Conservation (phyloP, 2,797 vertebrate species). For the Sparus aurata region DNA sequence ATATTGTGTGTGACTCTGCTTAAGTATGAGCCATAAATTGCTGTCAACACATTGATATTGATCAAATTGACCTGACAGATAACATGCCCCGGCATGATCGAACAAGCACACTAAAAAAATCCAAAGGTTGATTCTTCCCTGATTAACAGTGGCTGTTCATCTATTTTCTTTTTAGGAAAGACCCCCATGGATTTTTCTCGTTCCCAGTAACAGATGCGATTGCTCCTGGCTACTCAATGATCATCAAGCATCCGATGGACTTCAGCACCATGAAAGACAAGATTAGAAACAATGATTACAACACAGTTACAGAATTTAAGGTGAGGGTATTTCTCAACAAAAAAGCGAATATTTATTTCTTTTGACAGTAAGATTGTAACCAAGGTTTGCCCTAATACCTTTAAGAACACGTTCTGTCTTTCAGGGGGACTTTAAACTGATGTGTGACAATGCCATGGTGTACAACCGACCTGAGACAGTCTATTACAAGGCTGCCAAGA, state of each 20-base stretch:
- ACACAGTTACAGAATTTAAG: constrained; percentile 99
- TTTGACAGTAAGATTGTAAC: background rate
- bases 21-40: background rate
- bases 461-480: constrained; percentile 99
- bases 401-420: constrained; percentile 51
- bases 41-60: constrained; percentile 10
- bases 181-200: constrained; percentile 97
- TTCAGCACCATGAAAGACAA: constrained; percentile 99
- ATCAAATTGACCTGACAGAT: constrained; percentile 21
- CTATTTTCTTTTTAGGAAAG: constrained; percentile 88
- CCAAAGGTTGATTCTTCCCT: background rate
- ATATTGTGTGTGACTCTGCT: background rate
- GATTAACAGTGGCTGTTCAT: background rate
- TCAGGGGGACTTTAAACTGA: constrained; percentile 98
- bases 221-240: constrained; percentile 97
- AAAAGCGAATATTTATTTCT: background rate
- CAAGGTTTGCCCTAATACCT: background rate
- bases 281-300: constrained; percentile 94
- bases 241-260: constrained; percentile 99
- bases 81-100: background rate
- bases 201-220: constrained; percentile 98
- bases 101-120: background rate
- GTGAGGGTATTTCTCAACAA: constrained; percentile 72
- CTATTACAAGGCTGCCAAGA: constrained; percentile 99
- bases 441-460: constrained; percentile 99